Base-by-base conservation (phyloP, 2,888 invertebrate genomes). In the Torymus aiolomorphi region DNA sequence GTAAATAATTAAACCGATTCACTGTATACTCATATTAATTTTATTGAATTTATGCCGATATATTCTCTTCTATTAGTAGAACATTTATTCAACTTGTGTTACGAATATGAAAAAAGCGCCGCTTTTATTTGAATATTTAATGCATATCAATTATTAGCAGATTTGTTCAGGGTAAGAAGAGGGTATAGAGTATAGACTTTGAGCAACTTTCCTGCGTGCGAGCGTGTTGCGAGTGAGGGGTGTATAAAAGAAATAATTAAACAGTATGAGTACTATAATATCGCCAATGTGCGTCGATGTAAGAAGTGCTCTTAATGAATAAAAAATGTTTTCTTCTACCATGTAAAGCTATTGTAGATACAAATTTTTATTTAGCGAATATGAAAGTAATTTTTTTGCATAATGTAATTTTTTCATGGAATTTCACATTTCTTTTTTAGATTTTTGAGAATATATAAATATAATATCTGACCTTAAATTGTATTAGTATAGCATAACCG, bases 171-270 rank as follows among this genome's bases (percentile, higher is more conserved):
- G 78, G 78, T 71, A 67, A 71, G 62, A 70, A 59, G 16, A 18
- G 16, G 24, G 72, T 49, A 66, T 31, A 70, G 76, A 18, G 20
- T 75, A 71, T 76, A 76, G 71, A 73, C 76, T 80, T 67, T 71
- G 59, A 76, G 54, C 62, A 80, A 80, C 76, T 76, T 73, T 73
- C 51, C 63, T 73, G 69, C 73, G 57, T 63, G 56, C 63, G 14
- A n/a, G 14, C 14, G 56, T n/a, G 75, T 24, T 42, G 18, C 18
- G 2, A 20, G 63, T 14, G 79, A 76, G 78, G 57, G 57, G 63
- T 78, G 73, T 70, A 71, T 61, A 75, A 79, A 81, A 81, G 79
- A 76, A 81, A 81, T 81, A 81, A 81, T 81, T 78, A 63, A 76
- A 72, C 70, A 72, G 78, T 70, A 52, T 62, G 63, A 71, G 42